Base-by-base conservation (phyloP, 1,140 invertebrate species). In the Drosophila yakuba region DNA sequence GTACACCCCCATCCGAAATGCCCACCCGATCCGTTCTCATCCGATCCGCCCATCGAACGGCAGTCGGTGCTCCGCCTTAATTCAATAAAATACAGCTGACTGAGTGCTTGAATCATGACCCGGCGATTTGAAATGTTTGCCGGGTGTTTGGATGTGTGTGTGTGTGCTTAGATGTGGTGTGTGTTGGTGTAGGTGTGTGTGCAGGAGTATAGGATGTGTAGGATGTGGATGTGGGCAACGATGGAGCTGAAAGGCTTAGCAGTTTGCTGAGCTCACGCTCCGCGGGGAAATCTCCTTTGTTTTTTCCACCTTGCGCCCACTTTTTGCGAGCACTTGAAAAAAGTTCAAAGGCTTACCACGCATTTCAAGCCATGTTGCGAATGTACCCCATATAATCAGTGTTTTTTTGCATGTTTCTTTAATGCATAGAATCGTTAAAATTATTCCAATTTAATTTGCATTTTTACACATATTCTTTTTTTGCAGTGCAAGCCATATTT, bases 21-120 rank as follows among this genome's bases (percentile, higher is more conserved):
- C 14, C 23, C 12, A 15, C 5, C 23, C 47, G 23, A 20, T 36
- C 25, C 11, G 14, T 25, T 48, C 36, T 5, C 23, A 39, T 48
- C 59, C 43, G 50, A 56, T 52, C 36, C 38, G 20, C 67, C 35
- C 63, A 56, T 55, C 66, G 66, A 71, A 56, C 67, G 15, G 38
- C 12, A 63, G 64, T 15, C 67, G 36, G 32, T n/a, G 63, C 71
- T 54, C 43, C 74, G 69, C 83, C 82, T 58, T 85, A 85, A 86
- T 86, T 86, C 82, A 86, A 86, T 86, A 86, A 86, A 86, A 86
- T 86, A 88, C 82, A 86, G 82, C 83, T 86, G 82, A 86, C 83
- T 86, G 82, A 86, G 84, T 86, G 82, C 82, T 86, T 86, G 82
- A 86, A 86, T 86, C 82, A 86, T 86, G 82, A 86, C 82, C 82